Evolutionary conservation across 37 sponge, comb jelly and placozoan species (phyloP).

Genomic region (Oscarella lobularis): DNA sequence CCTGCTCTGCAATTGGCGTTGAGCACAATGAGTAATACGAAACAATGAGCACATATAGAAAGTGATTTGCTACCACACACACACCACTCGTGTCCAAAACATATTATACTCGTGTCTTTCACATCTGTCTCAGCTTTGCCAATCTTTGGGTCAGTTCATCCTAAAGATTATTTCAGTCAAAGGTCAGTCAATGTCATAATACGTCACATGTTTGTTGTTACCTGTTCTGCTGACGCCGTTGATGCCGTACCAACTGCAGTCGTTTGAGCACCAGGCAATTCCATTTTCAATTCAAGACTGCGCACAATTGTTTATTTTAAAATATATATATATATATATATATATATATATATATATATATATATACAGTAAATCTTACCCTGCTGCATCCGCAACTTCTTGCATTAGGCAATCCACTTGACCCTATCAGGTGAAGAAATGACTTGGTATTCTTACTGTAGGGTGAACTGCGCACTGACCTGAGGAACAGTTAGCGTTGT

Average conservation of each 20-base stretch:
- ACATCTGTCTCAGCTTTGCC: slow-evolving; percentile 41
- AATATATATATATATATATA: not conserved
- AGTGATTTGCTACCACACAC: too few species aligned
- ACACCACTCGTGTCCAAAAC: too few species aligned
- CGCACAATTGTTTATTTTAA: not conserved
- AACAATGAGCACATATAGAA: too few species aligned
- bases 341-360: too few species aligned
- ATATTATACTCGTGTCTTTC: too few species aligned
- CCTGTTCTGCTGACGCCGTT: slow-evolving; percentile 45
- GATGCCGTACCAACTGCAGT: slow-evolving; percentile 37
- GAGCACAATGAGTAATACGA: too few species aligned
- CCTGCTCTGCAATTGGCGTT: too few species aligned
- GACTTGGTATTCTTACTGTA: not conserved
- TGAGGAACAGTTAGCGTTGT: slow-evolving; percentile 80
- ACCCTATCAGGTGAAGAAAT: slow-evolving; percentile 19
- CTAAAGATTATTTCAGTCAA: too few species aligned
- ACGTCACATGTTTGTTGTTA: slow-evolving; percentile 13
- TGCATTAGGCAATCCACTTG: slow-evolving; percentile 87
- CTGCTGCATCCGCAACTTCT: slow-evolving; percentile 86
- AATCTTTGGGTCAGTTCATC: slow-evolving; percentile 74
- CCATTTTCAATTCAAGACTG: slow-evolving; percentile 71
- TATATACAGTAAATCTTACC: too few species aligned
- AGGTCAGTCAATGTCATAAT: too few species aligned
- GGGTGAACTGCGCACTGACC: too few species aligned
- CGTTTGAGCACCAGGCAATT: slow-evolving; percentile 29